Base-by-base conservation (phyloP, 1,140 invertebrate species). In the Berghia stephanieae region DNA sequence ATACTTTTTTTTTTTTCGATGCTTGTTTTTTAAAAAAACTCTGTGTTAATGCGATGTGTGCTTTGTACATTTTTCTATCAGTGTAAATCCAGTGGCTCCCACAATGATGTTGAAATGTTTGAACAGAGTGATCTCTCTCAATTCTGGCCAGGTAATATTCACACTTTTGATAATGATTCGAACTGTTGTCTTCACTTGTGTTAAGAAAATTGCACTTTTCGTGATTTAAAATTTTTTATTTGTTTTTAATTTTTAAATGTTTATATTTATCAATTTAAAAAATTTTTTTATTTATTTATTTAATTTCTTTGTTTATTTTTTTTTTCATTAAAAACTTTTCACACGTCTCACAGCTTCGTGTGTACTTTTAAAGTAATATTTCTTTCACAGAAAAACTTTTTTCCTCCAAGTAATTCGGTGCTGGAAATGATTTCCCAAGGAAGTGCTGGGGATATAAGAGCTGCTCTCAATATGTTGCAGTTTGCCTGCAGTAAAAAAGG, bases 401-500 rank as follows among this genome's bases (percentile, higher is more conserved):
- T 84, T 82, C 60, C 73, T 8, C 88, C 88, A 57, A 79, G 79
- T 10, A 82, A 81, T 31, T 70, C 77, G 68, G 82, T 85, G 34
- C 70, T 89, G 60, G 87, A 89, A 78, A 84, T 84, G 0, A 82
- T 89, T 10, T 82, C 85, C 34, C 82, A 84, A 80, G 81, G 86
- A 10, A 88, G 86, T 82, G 78, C 80, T 78, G 88, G 88, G 8
- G 88, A 89, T 77, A 83, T 89, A 36, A 78, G 88, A 60, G 84
- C 83, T 10, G 88, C 88, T 52, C 82, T 89, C 16, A 89, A 89
- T 78, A 80, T 87, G n/a, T 75, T 89, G 27, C 88, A 89, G 81
- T 89, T 89, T 85, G 83, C 84, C 46, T 88, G 87, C 83, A 80
- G 86, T n/a, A n/a, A n/a, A n/a, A n/a, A n/a, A n/a, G n/a, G 66